Evolutionary conservation across 2,113 vertebrate species (phyloP).

Genomic region (Rhinoderma darwinii): DNA sequence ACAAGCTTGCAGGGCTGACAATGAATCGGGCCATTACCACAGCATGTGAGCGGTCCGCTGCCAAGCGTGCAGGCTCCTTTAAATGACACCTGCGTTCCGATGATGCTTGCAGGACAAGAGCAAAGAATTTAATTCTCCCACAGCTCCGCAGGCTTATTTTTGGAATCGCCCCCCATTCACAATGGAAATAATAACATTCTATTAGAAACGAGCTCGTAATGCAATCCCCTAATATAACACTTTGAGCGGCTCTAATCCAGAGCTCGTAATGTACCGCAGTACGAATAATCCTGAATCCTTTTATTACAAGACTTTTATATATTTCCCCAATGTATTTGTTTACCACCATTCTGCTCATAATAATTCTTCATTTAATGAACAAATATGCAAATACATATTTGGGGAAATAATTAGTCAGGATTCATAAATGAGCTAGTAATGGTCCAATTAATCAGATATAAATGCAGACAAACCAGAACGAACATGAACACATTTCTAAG

Average conservation of each 20-base stretch:
- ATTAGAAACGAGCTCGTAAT: not conserved
- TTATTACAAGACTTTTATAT: not conserved
- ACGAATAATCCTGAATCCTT: not conserved
- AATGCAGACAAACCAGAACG: constrained; percentile 22
- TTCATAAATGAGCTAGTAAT: constrained; percentile 53
- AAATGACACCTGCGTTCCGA: not conserved
- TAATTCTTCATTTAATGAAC: constrained; percentile 38
- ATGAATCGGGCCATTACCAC: not conserved
- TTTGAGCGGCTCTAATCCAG: not conserved
- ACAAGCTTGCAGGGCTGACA: not conserved
- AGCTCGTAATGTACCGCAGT: not conserved
- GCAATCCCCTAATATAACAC: not conserved
- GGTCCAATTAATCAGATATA: constrained; percentile 52
- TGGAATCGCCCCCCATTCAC: not conserved
- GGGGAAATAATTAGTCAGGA: constrained; percentile 51
- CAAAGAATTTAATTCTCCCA: not conserved
- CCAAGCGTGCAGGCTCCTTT: not conserved
- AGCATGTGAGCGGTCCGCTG: too few species aligned
- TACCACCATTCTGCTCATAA: not conserved
- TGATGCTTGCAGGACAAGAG: not conserved
- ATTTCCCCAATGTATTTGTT: constrained; percentile 34
- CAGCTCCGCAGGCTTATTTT: not conserved
- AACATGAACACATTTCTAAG: constrained; percentile 34
- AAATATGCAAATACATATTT: constrained; percentile 52
- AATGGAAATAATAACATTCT: not conserved